Evolutionary conservation across 1,140 invertebrate genomes (phyloP).

Genomic region (Dendroctonus valens): DNA sequence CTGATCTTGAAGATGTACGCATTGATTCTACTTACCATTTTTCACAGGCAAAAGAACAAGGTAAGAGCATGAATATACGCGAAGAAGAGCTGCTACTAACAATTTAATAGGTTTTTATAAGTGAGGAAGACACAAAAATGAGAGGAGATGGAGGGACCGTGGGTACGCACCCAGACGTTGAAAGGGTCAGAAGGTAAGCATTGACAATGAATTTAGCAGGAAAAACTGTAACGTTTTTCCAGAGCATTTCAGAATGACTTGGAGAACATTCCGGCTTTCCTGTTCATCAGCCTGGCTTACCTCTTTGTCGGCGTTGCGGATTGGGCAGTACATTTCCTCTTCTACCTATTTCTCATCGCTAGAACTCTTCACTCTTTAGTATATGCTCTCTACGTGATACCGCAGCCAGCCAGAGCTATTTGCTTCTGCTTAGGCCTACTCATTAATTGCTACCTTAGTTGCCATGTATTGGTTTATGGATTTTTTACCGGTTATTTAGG

Average conservation of each 20-base stretch:
- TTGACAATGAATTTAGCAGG: neutral
- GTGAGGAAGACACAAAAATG: conserved; percentile 36
- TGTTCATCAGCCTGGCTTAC: conserved; percentile 52
- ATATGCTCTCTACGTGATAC: conserved; percentile 47
- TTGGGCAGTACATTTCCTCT: conserved; percentile 48
- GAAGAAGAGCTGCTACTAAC: neutral
- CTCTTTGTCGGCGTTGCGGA: conserved; percentile 48
- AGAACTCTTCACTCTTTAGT: conserved; percentile 49
- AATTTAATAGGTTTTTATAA: conserved; percentile 35
- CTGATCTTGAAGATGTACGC: conserved; percentile 34
- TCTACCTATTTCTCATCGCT: conserved; percentile 50
- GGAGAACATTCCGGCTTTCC: conserved; percentile 55
- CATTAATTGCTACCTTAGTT: conserved; percentile 35
- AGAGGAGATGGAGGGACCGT: conserved; percentile 20
- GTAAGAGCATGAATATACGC: conserved; percentile 21
- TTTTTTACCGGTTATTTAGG: conserved; percentile 30
- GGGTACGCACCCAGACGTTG: conserved; percentile 32
- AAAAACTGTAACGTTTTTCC: conserved; percentile 31
- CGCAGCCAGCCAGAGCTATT: conserved; percentile 38
- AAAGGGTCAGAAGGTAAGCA: conserved; percentile 37
- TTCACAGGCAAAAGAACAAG: conserved; percentile 34
- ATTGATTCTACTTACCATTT: conserved; percentile 35
- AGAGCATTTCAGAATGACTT: conserved; percentile 56
- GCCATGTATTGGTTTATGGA: conserved; percentile 32
- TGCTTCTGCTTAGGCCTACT: conserved; percentile 33